These are phyloP conservation scores for Conomelus anceps DNA, from an alignment of 2,888 invertebrate genomes.

Conservation along the genomic window DNA sequence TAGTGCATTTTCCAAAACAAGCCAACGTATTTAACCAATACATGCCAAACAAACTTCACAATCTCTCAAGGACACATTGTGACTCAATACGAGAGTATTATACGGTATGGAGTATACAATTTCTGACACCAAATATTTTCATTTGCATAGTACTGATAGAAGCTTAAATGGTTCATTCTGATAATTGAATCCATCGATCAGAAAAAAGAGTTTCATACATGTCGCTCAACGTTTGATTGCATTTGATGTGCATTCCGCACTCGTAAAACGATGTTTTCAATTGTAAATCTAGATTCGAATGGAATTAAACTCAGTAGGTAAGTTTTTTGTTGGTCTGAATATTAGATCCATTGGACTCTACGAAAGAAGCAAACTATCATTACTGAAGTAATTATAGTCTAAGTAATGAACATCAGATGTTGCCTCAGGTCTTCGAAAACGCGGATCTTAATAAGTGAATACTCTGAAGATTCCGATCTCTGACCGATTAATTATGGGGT, in stretches of 20 bases:
- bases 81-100: too few species aligned
- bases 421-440: background rate
- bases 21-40: too few species aligned
- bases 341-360: background rate
- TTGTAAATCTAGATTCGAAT: background rate
- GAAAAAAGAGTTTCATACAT: background rate
- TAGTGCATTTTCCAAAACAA: too few species aligned
- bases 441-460: background rate
- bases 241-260: background rate
- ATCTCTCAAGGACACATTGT: too few species aligned
- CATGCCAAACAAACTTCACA: too few species aligned
- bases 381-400: background rate
- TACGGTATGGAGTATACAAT: too few species aligned
- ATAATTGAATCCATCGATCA: too few species aligned
- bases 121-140: too few species aligned
- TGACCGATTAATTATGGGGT: background rate
- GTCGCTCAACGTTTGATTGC: background rate
- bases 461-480: background rate
- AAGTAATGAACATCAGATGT: background rate
- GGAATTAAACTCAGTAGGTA: too few species aligned
- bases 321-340: too few species aligned
- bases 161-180: too few species aligned
- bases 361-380: background rate
- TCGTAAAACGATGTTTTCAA: background rate
- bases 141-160: too few species aligned